Base-by-base conservation (phyloP, 2,888 invertebrate species). In the Norana najaformis region DNA sequence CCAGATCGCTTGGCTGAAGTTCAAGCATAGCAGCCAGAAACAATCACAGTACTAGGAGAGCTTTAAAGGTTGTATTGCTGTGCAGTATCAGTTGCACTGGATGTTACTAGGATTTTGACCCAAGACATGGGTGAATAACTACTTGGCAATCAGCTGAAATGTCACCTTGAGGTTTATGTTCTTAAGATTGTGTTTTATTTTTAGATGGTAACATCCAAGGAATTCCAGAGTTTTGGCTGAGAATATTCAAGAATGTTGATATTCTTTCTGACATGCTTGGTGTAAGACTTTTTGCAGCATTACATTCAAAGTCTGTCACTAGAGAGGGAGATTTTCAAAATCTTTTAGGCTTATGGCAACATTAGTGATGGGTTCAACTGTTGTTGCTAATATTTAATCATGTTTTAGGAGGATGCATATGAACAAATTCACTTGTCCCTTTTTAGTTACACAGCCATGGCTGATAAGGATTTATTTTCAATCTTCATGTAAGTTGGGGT, bases 181-280 rank as follows among this genome's bases (percentile, higher is more conserved):
- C 47, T n/a, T 69, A 69, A 69, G 69, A 69, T 69, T 69, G 30
- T 69, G 30, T 69, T 69, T 30, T 69, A 13, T 92, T 93, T 90
- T 91, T 53, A 93, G 93, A 92, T 88, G 91, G 92, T n/a, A n/a
- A n/a, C 69, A 11, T 69, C 14, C 93, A 93, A 91, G 99, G 98
- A 91, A 96, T 99, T 93, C 97, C 98, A 6, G 97, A 97, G 92
- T 99, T 99, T 96, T 99, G 99, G 99, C 96, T 98, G 92, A 98
- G 97, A 47, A 97, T 98, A 94, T 97, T 99, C 94, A 97, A 97
- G 95, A 98, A 98, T 95, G 97, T 97, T 90, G 97, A 97, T 88
- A 96, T 97, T 95, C 95, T 98, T 91, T 96, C 97, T 88, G 98
- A 98, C 94, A 97, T 98, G 97, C 97, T 98, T 93, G 93, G 69